phyloP scores from a whole-genome alignment of 2,888 invertebrate genomes.

The Acrobasis suavella region DNA sequence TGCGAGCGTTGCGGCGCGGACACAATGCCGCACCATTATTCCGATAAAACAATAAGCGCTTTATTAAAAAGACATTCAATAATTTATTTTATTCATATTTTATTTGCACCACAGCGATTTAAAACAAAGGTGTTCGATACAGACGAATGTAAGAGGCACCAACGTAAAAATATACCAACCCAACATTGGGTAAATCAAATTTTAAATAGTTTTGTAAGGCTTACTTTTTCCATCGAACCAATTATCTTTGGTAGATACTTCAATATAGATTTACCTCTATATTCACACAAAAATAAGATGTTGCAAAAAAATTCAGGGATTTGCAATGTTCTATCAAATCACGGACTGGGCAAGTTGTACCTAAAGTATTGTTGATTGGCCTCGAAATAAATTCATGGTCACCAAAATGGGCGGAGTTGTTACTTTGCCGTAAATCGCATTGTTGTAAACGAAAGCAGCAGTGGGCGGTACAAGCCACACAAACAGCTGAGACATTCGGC shows the following conservation, averaged over 20 bases:
- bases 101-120: conserved; percentile 62
- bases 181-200: no score
- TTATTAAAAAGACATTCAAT: conserved; percentile 82
- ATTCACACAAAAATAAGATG: no score
- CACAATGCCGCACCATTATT: conserved; percentile 72
- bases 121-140: conserved; percentile 70
- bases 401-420: conserved; percentile 16
- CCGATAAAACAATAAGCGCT: conserved; percentile 77
- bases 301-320: no score
- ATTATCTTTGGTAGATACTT: no score
- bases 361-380: neutral
- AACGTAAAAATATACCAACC: neutral
- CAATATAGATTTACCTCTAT: no score
- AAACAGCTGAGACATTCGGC: conserved; percentile 65
- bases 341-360: no score
- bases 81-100: conserved; percentile 80
- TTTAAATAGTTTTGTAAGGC: no score
- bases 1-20: conserved; percentile 63
- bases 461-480: conserved; percentile 64
- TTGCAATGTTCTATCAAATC: no score
- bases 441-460: conserved; percentile 38
- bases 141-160: conserved; percentile 29
- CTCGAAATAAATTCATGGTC: conserved; percentile 8
- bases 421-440: conserved; percentile 23
- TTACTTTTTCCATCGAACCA: no score